A percentile compares a stretch with the other conserved stretches of the same genome.
Evolutionary conservation across 2,113 vertebrate genomes (phyloP).

Genomic region (Nyctibius bracteatus): DNA sequence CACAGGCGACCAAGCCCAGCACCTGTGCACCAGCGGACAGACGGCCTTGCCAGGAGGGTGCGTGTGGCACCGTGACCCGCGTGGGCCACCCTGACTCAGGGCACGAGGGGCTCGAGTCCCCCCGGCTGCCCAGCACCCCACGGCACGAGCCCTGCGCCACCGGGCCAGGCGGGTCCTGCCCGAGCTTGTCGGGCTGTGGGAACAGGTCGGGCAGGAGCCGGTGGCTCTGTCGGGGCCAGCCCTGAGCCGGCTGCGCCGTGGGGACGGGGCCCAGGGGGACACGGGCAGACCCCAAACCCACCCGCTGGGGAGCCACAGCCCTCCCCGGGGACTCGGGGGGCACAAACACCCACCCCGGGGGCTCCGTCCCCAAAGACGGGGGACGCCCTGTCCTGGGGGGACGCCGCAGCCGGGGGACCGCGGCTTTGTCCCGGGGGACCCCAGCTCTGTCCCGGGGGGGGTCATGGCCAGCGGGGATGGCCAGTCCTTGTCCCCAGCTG

Average conservation of each 20-base stretch:
- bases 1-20: neutral
- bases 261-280: neutral
- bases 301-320: neutral
- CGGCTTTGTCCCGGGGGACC: neutral
- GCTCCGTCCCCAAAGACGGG: rapidly evolving
- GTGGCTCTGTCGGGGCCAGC: neutral
- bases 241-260: rapidly evolving
- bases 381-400: neutral
- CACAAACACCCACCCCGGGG: too few species aligned
- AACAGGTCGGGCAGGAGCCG: conserved; percentile 32
- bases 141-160: neutral
- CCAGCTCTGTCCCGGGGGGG: neutral
- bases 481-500: neutral
- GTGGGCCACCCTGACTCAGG: rapidly evolving
- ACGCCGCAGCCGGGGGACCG: rapidly evolving
- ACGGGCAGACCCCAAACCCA: neutral
- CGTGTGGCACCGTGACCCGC: rapidly evolving
- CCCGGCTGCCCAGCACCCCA: neutral
- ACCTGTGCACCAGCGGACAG: rapidly evolving
- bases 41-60: rapidly evolving
- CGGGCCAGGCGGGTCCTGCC: neutral
- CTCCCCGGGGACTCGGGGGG: neutral
- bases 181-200: neutral
- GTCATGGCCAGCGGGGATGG: too few species aligned
- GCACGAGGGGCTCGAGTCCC: rapidly evolving